Percentiles rank a stretch among this genome's conserved stretches.
phyloP scores from a whole-genome alignment of 2,888 invertebrate genomes.

The Brachypterus glaber region DNA sequence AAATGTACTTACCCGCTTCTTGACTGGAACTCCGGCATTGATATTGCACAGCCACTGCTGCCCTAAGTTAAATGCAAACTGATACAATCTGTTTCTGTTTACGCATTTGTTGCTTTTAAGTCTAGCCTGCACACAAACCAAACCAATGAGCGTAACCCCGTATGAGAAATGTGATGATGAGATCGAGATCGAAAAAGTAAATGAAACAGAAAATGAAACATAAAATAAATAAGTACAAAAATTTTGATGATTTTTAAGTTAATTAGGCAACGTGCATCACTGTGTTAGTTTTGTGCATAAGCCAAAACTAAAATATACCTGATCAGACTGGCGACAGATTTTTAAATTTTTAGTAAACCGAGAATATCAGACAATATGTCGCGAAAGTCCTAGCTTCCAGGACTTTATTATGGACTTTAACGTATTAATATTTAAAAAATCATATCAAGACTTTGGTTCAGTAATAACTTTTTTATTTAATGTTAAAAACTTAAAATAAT shows the following conservation, averaged over 20 bases:
- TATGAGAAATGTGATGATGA: no score
- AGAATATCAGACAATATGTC: no score
- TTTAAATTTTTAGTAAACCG: no score
- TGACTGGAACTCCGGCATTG: conserved; percentile 45
- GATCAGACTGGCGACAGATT: no score
- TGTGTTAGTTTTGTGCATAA: conserved; percentile 27
- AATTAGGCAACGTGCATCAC: conserved; percentile 16
- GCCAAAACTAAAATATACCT: not conserved
- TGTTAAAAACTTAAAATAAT: no score
- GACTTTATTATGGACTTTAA: no score
- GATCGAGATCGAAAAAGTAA: conserved; percentile 22
- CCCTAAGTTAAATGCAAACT: conserved; percentile 66
- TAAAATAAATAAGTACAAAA: not conserved
- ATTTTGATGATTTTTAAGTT: conserved; percentile 8
- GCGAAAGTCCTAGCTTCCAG: no score
- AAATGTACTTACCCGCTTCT: conserved; percentile 49
- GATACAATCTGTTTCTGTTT: conserved; percentile 50
- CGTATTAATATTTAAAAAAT: no score
- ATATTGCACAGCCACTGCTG: conserved; percentile 69
- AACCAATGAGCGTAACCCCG: no score
- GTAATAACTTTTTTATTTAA: no score
- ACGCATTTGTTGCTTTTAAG: conserved; percentile 41
- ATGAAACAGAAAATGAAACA: not conserved
- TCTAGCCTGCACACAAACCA: conserved; percentile 49
- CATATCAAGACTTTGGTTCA: no score